Conservation (phyloP, 2,113 vertebrate genomes). For the Cettia cetti region DNA sequence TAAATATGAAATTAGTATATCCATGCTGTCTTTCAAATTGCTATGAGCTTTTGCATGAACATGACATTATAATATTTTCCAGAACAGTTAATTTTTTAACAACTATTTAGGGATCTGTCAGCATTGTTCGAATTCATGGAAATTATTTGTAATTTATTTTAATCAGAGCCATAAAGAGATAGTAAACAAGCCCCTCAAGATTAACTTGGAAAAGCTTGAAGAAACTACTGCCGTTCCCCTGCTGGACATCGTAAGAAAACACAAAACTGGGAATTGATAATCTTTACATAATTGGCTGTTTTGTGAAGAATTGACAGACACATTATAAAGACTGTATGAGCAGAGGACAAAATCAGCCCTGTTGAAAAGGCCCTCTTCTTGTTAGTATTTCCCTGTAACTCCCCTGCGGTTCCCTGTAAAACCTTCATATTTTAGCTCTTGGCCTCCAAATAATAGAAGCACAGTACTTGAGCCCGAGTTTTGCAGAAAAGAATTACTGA, state of each 20-base stretch:
- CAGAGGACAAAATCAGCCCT: neutral
- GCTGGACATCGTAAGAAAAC: neutral
- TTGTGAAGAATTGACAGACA: neutral
- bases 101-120: slow-evolving; percentile 11
- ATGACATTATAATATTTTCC: neutral
- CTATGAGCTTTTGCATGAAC: neutral
- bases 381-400: neutral
- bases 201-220: neutral
- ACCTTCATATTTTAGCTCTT: neutral
- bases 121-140: neutral
- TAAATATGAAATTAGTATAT: neutral
- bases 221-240: neutral
- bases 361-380: neutral
- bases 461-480: neutral
- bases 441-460: neutral
- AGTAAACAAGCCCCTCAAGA: slow-evolving; percentile 15
- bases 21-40: neutral
- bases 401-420: neutral
- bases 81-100: slow-evolving; percentile 5
- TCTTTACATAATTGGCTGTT: neutral
- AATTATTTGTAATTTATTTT: slow-evolving; percentile 42
- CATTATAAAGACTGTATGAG: neutral
- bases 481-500: neutral
- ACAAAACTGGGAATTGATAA: neutral
- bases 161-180: neutral